Conservation (phyloP, 30 jellyfish, hydroid and myxozoan species). For the Rhopilema esculentum region DNA sequence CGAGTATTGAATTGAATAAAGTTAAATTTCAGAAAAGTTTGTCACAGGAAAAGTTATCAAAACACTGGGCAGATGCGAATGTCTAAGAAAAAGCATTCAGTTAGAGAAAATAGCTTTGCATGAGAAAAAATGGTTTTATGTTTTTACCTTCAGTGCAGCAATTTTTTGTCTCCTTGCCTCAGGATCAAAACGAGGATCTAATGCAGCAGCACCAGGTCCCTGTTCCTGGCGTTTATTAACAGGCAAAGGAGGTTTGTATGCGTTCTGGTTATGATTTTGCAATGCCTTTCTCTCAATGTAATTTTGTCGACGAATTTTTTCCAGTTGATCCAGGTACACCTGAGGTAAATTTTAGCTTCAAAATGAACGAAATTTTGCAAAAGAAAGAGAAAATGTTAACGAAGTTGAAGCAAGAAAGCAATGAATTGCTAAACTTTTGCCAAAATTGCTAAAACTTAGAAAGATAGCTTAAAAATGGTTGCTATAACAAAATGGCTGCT, state of each 20-base stretch:
- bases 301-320: conserved; percentile 85
- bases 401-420: too few relatives aligned
- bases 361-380: too few relatives aligned
- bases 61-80: too few relatives aligned
- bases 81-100: neutral
- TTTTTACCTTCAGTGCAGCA: conserved; percentile 83
- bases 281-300: conserved; percentile 71
- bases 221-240: conserved; percentile 33
- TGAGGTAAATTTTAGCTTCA: too few relatives aligned
- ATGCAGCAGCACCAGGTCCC: conserved; percentile 22
- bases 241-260: conserved; percentile 45
- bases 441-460: too few relatives aligned
- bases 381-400: too few relatives aligned
- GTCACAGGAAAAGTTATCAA: too few relatives aligned
- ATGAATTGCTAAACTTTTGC: too few relatives aligned
- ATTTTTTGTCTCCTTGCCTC: conserved; percentile 88
- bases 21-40: too few relatives aligned
- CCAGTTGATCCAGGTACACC: conserved; percentile 89
- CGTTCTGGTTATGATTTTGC: conserved; percentile 39
- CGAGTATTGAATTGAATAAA: too few relatives aligned
- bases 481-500: too few relatives aligned
- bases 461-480: too few relatives aligned
- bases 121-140: neutral
- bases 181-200: conserved; percentile 90
- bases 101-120: neutral